Percentiles rank a stretch among this genome's conserved stretches.
phyloP scores from a whole-genome alignment of 2,888 invertebrate genomes.

The Chelonus formosanus region DNA sequence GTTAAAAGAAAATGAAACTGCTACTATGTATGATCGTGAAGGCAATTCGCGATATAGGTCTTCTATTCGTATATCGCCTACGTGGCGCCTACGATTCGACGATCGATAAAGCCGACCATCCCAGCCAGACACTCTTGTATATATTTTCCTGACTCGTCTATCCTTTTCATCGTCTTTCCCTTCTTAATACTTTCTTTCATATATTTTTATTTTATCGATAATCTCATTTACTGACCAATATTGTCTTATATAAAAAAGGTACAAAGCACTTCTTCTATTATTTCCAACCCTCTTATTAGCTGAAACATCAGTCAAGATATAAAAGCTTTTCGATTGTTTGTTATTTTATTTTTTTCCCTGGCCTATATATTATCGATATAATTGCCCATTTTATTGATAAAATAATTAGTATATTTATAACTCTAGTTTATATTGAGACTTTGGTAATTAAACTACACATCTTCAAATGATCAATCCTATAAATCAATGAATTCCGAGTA shows the following conservation, averaged over 20 bases:
- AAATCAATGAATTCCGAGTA: too few relatives aligned
- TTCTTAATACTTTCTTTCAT: neutral
- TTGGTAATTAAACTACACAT: too few relatives aligned
- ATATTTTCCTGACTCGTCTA: slow-evolving; percentile 17
- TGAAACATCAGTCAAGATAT: neutral
- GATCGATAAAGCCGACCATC: slow-evolving; percentile 38
- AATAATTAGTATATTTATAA: too few relatives aligned
- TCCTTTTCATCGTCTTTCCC: slow-evolving; percentile 11
- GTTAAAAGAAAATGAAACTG: slow-evolving; percentile 25
- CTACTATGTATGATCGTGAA: slow-evolving; percentile 32
- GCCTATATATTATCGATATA: too few relatives aligned
- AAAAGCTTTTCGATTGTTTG: too few relatives aligned
- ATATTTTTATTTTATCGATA: neutral
- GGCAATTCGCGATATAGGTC: slow-evolving; percentile 36
- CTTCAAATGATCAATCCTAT: neutral
- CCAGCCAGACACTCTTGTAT: slow-evolving; percentile 37
- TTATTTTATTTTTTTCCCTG: too few relatives aligned
- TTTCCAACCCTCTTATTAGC: neutral
- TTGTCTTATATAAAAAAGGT: neutral
- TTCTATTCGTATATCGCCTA: slow-evolving; percentile 32
- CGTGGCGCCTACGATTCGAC: slow-evolving; percentile 37
- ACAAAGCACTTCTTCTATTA: neutral
- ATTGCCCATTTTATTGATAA: too few relatives aligned
- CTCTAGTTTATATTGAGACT: too few relatives aligned
- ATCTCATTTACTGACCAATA: slow-evolving; percentile 13